Evolutionary conservation across 2,888 invertebrate genomes (phyloP).

Genomic region (Agrochola macilenta): DNA sequence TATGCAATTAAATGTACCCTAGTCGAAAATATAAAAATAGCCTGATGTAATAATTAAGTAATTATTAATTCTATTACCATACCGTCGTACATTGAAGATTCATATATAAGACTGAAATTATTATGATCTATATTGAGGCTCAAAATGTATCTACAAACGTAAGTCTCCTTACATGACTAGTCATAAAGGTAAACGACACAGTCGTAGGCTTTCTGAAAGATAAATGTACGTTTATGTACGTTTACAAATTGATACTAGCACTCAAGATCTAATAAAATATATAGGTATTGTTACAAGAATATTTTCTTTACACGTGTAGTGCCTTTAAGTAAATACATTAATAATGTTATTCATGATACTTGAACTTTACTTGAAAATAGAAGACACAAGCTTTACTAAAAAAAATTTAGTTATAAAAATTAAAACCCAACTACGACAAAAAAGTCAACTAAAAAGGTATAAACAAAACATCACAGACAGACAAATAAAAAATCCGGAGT

Average conservation of each 20-base stretch:
- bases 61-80: neutral
- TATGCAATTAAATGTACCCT: neutral
- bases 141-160: constrained; percentile 1
- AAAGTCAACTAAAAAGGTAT: too few relatives aligned
- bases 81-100: neutral
- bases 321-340: neutral
- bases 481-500: too few relatives aligned
- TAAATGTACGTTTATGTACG: constrained; percentile 40
- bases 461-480: too few relatives aligned
- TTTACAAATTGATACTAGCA: constrained; percentile 46
- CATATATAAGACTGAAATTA: neutral
- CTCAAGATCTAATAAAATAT: constrained; percentile 26
- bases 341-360: constrained; percentile 20
- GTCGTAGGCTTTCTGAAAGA: constrained; percentile 37
- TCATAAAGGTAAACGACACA: constrained; percentile 41
- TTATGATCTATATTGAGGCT: neutral
- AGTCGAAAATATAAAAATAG: neutral
- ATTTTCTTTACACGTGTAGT: neutral
- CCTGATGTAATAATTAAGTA: neutral
- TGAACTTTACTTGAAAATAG: neutral
- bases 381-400: neutral
- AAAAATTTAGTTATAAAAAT: too few relatives aligned
- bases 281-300: constrained; percentile 18
- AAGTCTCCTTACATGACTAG: neutral
- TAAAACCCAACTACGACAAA: too few relatives aligned